These are phyloP conservation scores for Phyllostomus hastatus DNA, from an alignment of 2,113 vertebrate genomes.

Conservation along the genomic window DNA sequence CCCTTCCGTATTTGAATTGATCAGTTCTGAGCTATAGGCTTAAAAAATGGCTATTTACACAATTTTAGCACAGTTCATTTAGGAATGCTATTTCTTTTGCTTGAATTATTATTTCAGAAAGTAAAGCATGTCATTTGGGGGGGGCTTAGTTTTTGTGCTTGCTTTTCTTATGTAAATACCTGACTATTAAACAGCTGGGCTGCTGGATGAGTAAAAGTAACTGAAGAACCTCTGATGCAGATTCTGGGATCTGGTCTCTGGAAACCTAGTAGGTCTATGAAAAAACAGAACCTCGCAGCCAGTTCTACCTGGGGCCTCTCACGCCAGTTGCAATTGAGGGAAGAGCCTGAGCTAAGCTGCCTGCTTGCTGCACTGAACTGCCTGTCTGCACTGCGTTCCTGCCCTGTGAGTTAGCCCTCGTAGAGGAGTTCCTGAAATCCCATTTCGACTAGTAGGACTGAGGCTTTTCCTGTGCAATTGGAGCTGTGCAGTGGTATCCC, in stretches of 20 bases:
- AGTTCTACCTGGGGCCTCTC: background rate
- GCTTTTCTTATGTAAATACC: background rate
- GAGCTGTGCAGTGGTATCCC: background rate
- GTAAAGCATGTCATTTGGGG: background rate
- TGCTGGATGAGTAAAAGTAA: background rate
- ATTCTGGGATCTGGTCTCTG: background rate
- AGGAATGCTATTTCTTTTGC: background rate
- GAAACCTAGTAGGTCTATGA: background rate
- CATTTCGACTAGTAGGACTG: background rate
- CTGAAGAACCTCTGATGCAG: background rate
- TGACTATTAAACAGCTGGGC: background rate
- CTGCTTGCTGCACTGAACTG: background rate
- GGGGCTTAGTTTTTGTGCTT: slow-evolving; percentile 15
- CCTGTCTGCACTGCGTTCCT: background rate
- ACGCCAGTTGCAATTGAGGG: background rate
- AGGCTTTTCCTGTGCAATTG: background rate
- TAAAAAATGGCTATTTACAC: background rate
- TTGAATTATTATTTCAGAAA: slow-evolving; percentile 8
- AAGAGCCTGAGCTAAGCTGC: background rate
- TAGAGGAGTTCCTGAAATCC: too few species aligned
- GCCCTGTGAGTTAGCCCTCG: background rate
- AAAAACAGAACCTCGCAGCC: background rate
- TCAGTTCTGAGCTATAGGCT: background rate
- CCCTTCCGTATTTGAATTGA: background rate
- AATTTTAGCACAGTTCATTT: slow-evolving; percentile 9